phyloP scores from a whole-genome alignment of 2,113 vertebrate species.

The Spilogale gracilis region DNA sequence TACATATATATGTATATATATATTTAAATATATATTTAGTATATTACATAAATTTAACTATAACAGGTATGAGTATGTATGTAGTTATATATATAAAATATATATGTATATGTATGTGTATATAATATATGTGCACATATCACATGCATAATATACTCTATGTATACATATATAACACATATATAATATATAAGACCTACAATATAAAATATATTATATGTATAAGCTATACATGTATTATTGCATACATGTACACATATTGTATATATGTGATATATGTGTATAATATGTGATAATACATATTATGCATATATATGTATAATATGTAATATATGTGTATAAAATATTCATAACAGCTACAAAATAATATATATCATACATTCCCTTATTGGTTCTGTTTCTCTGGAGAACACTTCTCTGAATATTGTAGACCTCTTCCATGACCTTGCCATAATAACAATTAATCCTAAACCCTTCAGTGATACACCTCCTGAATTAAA shows the following conservation, averaged over 20 bases:
- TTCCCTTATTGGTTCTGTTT: not conserved
- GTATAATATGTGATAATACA: not conserved
- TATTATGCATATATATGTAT: not conserved
- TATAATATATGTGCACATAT: not conserved
- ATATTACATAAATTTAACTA: not conserved
- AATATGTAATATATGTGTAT: too few relatives aligned
- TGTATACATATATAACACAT: not conserved
- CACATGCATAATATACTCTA: not conserved
- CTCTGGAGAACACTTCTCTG: not conserved
- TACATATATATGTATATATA: not conserved
- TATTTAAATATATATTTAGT: not conserved
- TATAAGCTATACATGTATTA: not conserved
- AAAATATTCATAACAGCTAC: not conserved
- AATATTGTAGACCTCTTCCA: not conserved
- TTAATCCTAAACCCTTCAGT: not conserved
- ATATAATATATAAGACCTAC: not conserved
- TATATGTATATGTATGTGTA: not conserved
- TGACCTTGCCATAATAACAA: not conserved
- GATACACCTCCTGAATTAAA: conserved; percentile 3
- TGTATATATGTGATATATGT: not conserved
- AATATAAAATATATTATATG: not conserved
- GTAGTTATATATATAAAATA: not conserved
- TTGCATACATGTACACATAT: too few relatives aligned
- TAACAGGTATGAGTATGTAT: not conserved
- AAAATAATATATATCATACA: not conserved